Conservation (phyloP, 1,140 invertebrate genomes). For the Megalonaias nervosa region DNA sequence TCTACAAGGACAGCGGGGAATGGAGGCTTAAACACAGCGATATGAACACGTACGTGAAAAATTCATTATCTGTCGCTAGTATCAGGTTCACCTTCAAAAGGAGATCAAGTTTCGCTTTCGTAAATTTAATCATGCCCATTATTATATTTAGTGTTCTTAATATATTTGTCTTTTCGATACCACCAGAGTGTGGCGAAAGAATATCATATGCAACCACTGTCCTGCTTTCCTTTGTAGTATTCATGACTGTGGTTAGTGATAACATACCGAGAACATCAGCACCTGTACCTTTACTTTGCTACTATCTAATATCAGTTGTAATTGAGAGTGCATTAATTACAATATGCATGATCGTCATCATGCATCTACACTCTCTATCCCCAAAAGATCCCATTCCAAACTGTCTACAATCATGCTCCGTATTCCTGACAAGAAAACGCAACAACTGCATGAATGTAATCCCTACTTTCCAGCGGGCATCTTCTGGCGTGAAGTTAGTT, state of each 20-base stretch:
- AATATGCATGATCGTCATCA: conserved; percentile 1
- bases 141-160: conserved; percentile 8
- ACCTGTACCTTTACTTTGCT: conserved; percentile 24
- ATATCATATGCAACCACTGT: conserved; percentile 18
- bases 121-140: conserved; percentile 16
- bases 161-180: conserved; percentile 9
- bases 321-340: neutral
- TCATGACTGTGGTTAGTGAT: conserved; percentile 26
- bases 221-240: conserved; percentile 22
- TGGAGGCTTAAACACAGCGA: conserved; percentile 9
- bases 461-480: too few species aligned
- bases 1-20: conserved; percentile 21
- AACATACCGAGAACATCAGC: conserved; percentile 28
- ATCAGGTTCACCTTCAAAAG: neutral
- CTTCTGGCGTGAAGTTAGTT: too few species aligned
- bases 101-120: conserved; percentile 1
- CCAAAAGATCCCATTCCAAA: too few species aligned
- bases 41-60: conserved; percentile 7
- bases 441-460: too few species aligned
- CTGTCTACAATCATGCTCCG: too few species aligned
- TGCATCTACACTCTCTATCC: neutral
- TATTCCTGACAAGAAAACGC: too few species aligned
- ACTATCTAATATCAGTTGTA: conserved; percentile 15
- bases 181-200: conserved; percentile 19
- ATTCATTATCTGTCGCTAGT: neutral